Evolutionary conservation across 2,888 invertebrate genomes (phyloP).

Genomic region (Caenorhabditis imperialis): DNA sequence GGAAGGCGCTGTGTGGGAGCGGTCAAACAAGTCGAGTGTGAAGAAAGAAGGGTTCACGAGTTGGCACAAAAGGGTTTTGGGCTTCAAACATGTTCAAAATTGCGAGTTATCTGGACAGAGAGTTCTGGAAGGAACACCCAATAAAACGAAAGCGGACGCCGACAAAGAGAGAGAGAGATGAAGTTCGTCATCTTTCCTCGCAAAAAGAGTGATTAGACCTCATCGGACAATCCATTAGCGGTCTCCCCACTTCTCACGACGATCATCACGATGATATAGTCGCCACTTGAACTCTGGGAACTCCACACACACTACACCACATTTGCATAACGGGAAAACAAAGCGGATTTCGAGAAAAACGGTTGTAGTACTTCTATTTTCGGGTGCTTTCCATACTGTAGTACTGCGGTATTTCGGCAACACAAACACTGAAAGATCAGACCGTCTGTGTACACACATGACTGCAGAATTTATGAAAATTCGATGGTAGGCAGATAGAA

Average conservation of each 20-base stretch:
- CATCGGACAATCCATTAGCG: constrained; percentile 45
- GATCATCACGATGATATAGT: constrained; percentile 14
- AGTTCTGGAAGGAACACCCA: constrained; percentile 4
- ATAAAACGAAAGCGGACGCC: constrained; percentile 1
- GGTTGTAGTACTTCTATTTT: constrained; percentile 6
- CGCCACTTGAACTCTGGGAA: constrained; percentile 44
- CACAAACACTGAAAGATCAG: constrained; percentile 44
- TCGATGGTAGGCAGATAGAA: no score
- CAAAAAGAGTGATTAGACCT: constrained; percentile 46
- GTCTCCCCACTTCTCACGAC: constrained; percentile 13
- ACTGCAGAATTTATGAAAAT: constrained; percentile 48
- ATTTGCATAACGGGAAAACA: constrained; percentile 39
- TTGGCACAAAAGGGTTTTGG: no score
- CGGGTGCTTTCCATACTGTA: constrained; percentile 2
- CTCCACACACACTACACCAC: constrained; percentile 13
- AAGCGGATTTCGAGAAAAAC: constrained; percentile 33
- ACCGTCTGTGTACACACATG: constrained; percentile 46
- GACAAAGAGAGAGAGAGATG: constrained; percentile 13
- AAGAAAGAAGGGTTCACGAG: constrained; percentile 1
- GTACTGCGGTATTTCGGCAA: constrained; percentile 42
- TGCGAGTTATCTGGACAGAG: no score
- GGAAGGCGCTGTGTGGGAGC: constrained; percentile 33
- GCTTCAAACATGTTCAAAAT: no score
- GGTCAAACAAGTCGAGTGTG: neutral
- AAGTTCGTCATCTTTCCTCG: constrained; percentile 23